Base-by-base conservation (phyloP, 30 jellyfish, hydroid and myxozoan species). In the Pelagia noctiluca region DNA sequence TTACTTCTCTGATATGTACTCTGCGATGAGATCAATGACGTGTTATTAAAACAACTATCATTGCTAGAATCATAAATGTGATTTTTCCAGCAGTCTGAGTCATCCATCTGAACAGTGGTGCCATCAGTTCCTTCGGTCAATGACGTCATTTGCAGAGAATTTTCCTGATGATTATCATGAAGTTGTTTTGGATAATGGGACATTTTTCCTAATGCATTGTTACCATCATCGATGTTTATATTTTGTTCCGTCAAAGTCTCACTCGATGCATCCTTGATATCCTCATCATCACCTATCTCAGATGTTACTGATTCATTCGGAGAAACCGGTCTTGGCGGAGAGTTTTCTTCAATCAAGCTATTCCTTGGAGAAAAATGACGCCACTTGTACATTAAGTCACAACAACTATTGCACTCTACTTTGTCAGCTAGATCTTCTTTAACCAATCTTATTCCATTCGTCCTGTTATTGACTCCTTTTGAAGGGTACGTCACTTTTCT, bases 311-410 rank as follows among this genome's bases (percentile, higher is more conserved):
- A 26, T 33, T 60, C 78, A 0, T 32, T 63, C 35, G 91, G 91
- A 0, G 92, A 68, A 24, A 24, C n/a, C n/a, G 92, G 80, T 35
- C 86, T 71, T 11, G 92, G 92, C 16, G 92, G 92, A 31, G 92
- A 82, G 0, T 33, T 16, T 7, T 35, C 53, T 2, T 52, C 72
- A 11, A 50, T 16, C 30, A 13, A 63, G 22, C 3, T 33, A 2
- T 49, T 46, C 49, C 23, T 73, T 18, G 85, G 92, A 1, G 92
- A 82, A 25, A 80, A 63, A 35, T 23, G 61, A 54, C 92, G 54
- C 16, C 77, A 33, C 42, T 61, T 82, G 32, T 50, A 50, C 7
- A 82, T 75, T 21, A 54, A 50, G 50, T 82, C 92, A 50, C 35
- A 82, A 75, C 92, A 82, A 16, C 80, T 82, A 1, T 70, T 48